Evolutionary conservation across 2,113 vertebrate species (phyloP).

Genomic region (Albula glossodonta): DNA sequence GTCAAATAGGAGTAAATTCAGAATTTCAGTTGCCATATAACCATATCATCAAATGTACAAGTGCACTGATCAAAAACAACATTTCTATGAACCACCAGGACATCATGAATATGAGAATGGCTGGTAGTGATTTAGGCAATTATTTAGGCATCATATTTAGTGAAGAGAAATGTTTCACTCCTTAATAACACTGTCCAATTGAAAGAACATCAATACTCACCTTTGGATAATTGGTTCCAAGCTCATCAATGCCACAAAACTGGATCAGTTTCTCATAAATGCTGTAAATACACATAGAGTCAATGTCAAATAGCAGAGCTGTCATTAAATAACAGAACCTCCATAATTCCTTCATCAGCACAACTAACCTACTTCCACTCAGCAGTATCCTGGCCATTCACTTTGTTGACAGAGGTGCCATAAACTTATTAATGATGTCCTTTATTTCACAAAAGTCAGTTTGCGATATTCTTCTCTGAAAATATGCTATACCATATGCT

Average conservation of each 20-base stretch:
- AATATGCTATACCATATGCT: too few relatives aligned
- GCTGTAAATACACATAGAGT: constrained; percentile 64
- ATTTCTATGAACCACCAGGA: too few relatives aligned
- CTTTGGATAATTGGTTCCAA: constrained; percentile 98
- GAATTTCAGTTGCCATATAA: too few relatives aligned
- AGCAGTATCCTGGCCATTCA: background rate
- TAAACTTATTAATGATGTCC: background rate
- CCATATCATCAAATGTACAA: too few relatives aligned
- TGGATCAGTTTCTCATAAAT: constrained; percentile 99
- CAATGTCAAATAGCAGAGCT: background rate
- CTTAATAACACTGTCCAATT: background rate
- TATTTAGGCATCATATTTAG: background rate
- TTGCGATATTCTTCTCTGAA: background rate
- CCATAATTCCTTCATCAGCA: too few relatives aligned
- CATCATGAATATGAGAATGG: background rate
- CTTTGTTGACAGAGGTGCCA: background rate
- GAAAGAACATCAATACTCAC: constrained; percentile 51
- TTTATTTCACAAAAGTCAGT: background rate
- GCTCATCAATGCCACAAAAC: constrained; percentile 94
- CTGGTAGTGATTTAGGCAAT: too few relatives aligned
- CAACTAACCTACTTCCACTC: background rate
- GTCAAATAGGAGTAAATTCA: background rate
- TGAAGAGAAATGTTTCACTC: background rate
- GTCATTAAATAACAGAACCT: too few relatives aligned
- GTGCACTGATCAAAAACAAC: too few relatives aligned